Evolutionary conservation across 2,113 vertebrate species (phyloP), one percentile per base, ranked within the genome.

Genomic region (Porphyrio hochstetteri): DNA sequence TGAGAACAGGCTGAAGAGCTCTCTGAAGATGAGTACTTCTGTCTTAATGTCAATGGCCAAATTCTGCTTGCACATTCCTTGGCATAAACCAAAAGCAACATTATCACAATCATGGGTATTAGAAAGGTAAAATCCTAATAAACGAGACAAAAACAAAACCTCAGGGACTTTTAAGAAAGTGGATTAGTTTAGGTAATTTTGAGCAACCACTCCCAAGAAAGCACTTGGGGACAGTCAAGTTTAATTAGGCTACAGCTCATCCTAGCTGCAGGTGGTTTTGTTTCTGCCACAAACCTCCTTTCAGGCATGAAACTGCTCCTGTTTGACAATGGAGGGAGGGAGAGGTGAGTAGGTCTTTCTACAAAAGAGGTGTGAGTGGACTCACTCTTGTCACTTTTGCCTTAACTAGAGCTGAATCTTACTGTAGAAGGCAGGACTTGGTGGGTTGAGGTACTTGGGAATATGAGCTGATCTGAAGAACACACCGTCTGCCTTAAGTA

Each of bases 141-240:
- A 88, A 59, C 0, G 5, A 69, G 38, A 86, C 40, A 64, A 86
- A 91, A 94, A 85, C 65, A 89, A 89, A 94, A 21, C 70, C 88
- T 65, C 50, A 3, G 68, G 72, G 56, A 53, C 9, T 20, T 82
- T 86, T 57, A 53, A 94, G 63, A 71, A 83, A 70, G 40, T 91
- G 76, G 56, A 79, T 90, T 88, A 63, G 87, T 95, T 91, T 57
- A 87, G 92, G 50, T 92, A 95, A 93, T 90, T 96, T 83, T 84
- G 83, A 96, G 19, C 53, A 78, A 71, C 68, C 64, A 5, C 86
- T 95, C 80, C 95, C 72, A 53, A 78, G 88, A 81, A 93, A 87
- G 80, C 76, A 86, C 88, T 79, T 69, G 57, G 80, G 92, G 90
- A 89, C 48, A 79, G 86, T 92, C 42, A 27, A 50, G 70, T 94